A percentile compares a stretch with the other conserved stretches of the same genome.
phyloP scores from a whole-genome alignment of 2,797 vertebrate species.

The Labeo calbasu region DNA sequence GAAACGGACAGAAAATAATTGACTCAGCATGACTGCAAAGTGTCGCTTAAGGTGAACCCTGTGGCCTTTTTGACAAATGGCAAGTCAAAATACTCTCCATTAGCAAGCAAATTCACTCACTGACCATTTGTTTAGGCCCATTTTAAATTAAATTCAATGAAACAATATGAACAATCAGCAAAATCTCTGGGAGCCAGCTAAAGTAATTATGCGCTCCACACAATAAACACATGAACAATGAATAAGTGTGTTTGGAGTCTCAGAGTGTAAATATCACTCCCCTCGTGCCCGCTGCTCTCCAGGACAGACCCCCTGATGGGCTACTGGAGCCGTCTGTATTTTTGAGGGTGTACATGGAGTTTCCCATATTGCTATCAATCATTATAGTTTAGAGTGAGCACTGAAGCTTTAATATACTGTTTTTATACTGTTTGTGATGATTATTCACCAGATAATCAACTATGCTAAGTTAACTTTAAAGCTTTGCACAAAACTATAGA shows the following conservation, averaged over 20 bases:
- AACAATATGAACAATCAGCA: slow-evolving; percentile 51
- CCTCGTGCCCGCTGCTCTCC: slow-evolving; percentile 30
- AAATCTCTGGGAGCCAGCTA: slow-evolving; percentile 54
- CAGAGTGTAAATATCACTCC: slow-evolving; percentile 70
- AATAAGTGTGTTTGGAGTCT: slow-evolving; percentile 68
- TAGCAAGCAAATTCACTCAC: slow-evolving; percentile 17
- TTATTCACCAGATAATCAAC: slow-evolving; percentile 2
- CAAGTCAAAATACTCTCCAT: slow-evolving; percentile 11
- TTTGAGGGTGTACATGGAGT: slow-evolving; percentile 35
- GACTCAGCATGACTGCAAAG: neutral
- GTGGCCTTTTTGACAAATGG: slow-evolving; percentile 31
- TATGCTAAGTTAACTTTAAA: neutral
- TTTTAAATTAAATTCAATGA: slow-evolving; percentile 50
- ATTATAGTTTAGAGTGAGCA: slow-evolving; percentile 15
- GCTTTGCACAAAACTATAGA: neutral
- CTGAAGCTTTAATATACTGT: neutral
- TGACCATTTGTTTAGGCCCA: slow-evolving; percentile 41
- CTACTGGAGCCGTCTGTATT: slow-evolving; percentile 48
- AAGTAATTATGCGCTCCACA: slow-evolving; percentile 54
- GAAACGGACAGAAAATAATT: neutral
- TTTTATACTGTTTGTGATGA: neutral
- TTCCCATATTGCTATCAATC: slow-evolving; percentile 43
- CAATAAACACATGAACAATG: slow-evolving; percentile 79
- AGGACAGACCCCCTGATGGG: slow-evolving; percentile 52
- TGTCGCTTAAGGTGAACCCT: neutral